phyloP scores from a whole-genome alignment of 2,113 vertebrate genomes.

The Coregonus clupeaformis region DNA sequence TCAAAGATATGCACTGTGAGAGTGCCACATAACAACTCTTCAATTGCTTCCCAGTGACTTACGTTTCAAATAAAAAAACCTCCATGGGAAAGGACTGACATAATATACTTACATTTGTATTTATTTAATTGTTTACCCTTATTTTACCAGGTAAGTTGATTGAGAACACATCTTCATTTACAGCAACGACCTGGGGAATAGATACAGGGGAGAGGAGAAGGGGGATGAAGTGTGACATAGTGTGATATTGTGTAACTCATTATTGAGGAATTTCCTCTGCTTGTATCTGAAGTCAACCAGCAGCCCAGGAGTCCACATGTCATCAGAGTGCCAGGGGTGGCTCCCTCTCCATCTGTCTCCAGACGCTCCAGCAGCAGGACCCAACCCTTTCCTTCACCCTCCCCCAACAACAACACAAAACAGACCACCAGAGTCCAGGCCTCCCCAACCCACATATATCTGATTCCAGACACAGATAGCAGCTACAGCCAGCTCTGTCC shows the following conservation, averaged over 20 bases:
- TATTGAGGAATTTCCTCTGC: background rate
- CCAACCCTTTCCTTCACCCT: constrained; percentile 60
- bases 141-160: too few species aligned
- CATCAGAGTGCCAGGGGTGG: constrained; percentile 50
- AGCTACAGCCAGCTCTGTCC: constrained; percentile 81
- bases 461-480: constrained; percentile 47
- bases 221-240: background rate
- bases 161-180: too few species aligned
- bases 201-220: too few species aligned
- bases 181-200: too few species aligned
- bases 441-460: constrained; percentile 57
- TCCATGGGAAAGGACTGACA: too few species aligned
- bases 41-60: background rate
- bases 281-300: constrained; percentile 69
- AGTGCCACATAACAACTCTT: background rate
- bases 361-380: constrained; percentile 68
- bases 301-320: constrained; percentile 62
- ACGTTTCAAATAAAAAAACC: too few species aligned
- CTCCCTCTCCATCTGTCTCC: constrained; percentile 68
- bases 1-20: background rate
- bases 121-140: too few species aligned
- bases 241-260: background rate
- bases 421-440: constrained; percentile 47
- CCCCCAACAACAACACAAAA: constrained; percentile 48
- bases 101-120: too few species aligned